Base-by-base conservation (phyloP, 2,113 vertebrate genomes). In the Penelope pileata region DNA sequence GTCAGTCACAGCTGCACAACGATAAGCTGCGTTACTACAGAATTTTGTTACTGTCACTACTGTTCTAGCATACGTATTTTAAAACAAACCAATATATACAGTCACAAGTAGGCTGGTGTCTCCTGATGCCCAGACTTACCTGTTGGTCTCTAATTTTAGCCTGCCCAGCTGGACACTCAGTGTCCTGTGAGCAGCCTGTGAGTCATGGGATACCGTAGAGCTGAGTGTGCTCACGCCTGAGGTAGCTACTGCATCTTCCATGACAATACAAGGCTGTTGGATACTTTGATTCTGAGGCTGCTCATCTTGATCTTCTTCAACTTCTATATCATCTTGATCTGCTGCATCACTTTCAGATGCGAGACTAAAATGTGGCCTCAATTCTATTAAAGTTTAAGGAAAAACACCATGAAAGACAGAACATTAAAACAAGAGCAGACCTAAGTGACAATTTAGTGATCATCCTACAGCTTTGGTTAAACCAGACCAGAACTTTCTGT, bases 171-270 rank as follows among this genome's bases (percentile, higher is more conserved):
- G 98, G 97, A 99, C 97, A 83, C 96, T 99, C 81, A 99, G 98
- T 0, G 98, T 98, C 21, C 98, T 98, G 93, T 99, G 99, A 36
- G 97, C 98, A 40, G 94, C 98, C 66, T 99, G 99, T 64, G 99
- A 99, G 60, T 98, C 99, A 26, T 99, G 99, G 7, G 99, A 99
- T 14, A 99, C 98, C 0, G 98, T 99, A 76, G 99, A 99, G 94
- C 99, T 99, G 96, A 99, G 99, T 1, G 99, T 99, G 98, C 99
- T 99, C 86, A 99, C 99, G 34, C 99, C 99, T 4, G 99, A 99
- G 47, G 99, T 99, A 91, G 96, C 99, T 94, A 99, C 98, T 0
- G 98, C 98, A 94, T 99, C 99, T 75, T 99, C 99, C 32, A 98
- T 96, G 45, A 98, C 75, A 19, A 96, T 96, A 34, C 94, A 97